Evolutionary conservation across 2,888 invertebrate genomes (phyloP).

Genomic region (Nomada ruficornis): DNA sequence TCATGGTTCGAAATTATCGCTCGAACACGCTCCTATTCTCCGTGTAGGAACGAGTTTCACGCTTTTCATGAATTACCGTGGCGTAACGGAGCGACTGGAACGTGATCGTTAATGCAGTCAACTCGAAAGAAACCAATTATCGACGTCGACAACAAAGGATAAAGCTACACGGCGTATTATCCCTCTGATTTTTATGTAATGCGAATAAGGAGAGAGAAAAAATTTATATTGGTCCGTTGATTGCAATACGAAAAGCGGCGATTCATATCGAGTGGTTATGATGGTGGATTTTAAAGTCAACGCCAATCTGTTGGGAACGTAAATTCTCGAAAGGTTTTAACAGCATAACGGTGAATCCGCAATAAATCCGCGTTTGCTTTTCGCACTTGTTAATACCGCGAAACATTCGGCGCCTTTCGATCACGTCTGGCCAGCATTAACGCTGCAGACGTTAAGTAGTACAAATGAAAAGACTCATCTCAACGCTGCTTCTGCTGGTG

Average conservation of each 20-base stretch:
- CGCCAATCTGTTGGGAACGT: slow-evolving; percentile 6
- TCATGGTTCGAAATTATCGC: slow-evolving; percentile 45
- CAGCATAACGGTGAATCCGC: slow-evolving; percentile 52
- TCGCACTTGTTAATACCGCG: slow-evolving; percentile 58
- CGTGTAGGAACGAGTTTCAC: slow-evolving; percentile 16
- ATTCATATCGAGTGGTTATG: neutral
- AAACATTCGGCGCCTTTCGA: slow-evolving; percentile 43
- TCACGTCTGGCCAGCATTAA: slow-evolving; percentile 49
- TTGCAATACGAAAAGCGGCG: neutral
- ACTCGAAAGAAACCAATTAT: slow-evolving; percentile 14
- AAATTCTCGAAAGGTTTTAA: slow-evolving; percentile 56
- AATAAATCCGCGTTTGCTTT: slow-evolving; percentile 62
- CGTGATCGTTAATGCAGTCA: slow-evolving; percentile 12
- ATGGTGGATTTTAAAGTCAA: neutral
- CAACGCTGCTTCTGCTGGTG: slow-evolving; percentile 9
- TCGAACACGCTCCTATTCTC: neutral
- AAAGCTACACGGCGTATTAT: neutral
- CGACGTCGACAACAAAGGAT: neutral
- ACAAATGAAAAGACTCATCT: slow-evolving; percentile 60
- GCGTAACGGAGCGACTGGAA: neutral
- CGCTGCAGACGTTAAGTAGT: slow-evolving; percentile 55
- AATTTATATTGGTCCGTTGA: slow-evolving; percentile 9
- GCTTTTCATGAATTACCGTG: slow-evolving; percentile 18
- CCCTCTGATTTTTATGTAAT: neutral
- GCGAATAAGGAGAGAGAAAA: neutral